Evolutionary conservation across 2,113 vertebrate genomes (phyloP), one percentile per base, ranked within the genome.

Genomic region (Sinocyclocheilus anshuiensis): DNA sequence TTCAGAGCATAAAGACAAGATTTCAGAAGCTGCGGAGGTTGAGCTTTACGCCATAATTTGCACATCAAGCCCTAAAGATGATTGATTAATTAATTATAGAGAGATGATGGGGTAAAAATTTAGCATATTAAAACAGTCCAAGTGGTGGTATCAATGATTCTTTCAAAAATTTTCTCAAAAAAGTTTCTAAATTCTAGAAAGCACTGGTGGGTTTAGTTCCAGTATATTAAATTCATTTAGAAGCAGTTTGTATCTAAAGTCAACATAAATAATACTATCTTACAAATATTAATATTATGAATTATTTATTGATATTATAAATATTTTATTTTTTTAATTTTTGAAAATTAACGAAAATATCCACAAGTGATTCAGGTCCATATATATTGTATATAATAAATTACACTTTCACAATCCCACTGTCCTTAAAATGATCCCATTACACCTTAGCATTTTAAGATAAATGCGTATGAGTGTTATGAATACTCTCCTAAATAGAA

Each of bases 401-500:
- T 55, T 20, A 69, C 45, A 55, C 26, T 33, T 65, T 15, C 15
- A 50, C 15, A 67, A 24, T 81, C 24, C 16, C 59, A 48, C 13
- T 48, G 79, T 81, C 61, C 80, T 53, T 82, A 26, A 82, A 67
- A 53, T 50, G 2, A 69, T 33, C 63, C 76, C 13, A 55, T 77
- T 24, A 57, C 29, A 42, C 65, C 72, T 72, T 72, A 39, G 81
- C 81, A 83, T 72, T 74, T 71, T 9, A 33, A 50, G 26, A 71
- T 69, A 71, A 74, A 42, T 4, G 69, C 6, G 1, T 72, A 55
- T 59, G 67, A 59, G 50, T 74, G 26, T 74, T 74, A 72, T 74
- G 13, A 71, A 74, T 82, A 69, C 48, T 20, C 45, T 33, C 42
- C 65, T 82, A 53, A 82, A 82, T 50, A 29, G 67, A 83, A 83